Evolutionary conservation across 2,888 invertebrate species (phyloP), one percentile per base, ranked within the genome.

Genomic region (Galerucella pusilla): DNA sequence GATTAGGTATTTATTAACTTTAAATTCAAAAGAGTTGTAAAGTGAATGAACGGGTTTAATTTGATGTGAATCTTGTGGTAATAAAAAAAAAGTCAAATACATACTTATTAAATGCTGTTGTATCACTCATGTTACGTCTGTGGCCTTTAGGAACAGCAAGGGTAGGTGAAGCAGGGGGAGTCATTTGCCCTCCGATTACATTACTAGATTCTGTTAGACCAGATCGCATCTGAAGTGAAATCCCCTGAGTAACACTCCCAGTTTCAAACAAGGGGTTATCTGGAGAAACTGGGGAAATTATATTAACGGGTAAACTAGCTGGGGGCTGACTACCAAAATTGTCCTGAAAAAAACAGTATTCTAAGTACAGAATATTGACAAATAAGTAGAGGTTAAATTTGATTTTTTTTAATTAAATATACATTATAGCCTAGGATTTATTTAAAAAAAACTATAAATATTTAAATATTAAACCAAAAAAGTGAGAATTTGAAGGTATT

Each of bases 51-150:
- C 7, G 7, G 35, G 9, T 42, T 42, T 42, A 42, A 42, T 42
- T 42, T 1, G 6, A 7, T 42, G 35, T 42, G 7, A 42, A 42
- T 42, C 7, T 42, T 42, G 2, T 28, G 4, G 28, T 28, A 28
- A 28, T 28, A 20, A 28, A 28, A 28, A 28, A 28, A 28, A 28
- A 6, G 35, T 52, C n/a, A 16, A 16, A 20, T 57, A 16, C n/a
- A 20, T 65, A 94, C 94, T 94, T 94, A 85, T 93, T 93, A 84
- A 94, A 94, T 80, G 94, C 94, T 71, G 94, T 93, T 2, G 95
- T 95, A 84, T 96, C 96, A 85, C 95, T 95, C 87, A 94, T 94
- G 86, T 95, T 95, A 74, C 96, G 90, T 71, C 95, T 89, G 85
- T 96, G 95, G 9, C 92, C 91, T 79, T 88, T 90, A 1, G 89